Conservation (phyloP, 2,888 invertebrate species). For the Lordiphosa fenestrarum region DNA sequence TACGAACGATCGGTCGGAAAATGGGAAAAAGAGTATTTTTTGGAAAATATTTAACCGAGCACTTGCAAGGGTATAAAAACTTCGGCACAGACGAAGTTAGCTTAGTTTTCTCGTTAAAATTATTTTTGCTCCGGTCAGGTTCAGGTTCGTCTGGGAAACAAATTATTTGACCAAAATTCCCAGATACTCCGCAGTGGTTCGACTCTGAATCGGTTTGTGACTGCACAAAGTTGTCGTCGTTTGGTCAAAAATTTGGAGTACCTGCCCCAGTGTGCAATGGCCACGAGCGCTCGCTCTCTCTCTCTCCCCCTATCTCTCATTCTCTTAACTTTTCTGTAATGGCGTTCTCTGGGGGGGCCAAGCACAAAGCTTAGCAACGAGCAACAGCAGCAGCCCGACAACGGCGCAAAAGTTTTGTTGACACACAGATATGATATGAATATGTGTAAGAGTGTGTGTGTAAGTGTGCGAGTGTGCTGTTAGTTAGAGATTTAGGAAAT, state of each 20-base stretch:
- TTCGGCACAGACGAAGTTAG: no score
- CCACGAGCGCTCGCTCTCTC: background rate
- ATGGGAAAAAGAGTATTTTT: no score
- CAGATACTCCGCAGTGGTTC: no score
- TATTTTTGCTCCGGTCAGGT: no score
- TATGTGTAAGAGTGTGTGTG: background rate
- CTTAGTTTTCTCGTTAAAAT: no score
- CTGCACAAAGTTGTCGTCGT: background rate
- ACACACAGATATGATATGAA: constrained; percentile 36
- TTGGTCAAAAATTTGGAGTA: background rate
- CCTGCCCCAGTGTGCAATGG: constrained; percentile 10
- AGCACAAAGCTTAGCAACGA: constrained; percentile 31
- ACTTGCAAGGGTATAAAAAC: no score
- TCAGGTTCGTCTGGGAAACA: no score
- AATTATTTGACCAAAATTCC: no score
- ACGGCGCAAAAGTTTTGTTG: constrained; percentile 43
- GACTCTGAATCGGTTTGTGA: no score
- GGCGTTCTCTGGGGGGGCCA: background rate
- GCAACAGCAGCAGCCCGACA: constrained; percentile 29
- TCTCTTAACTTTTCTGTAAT: constrained; percentile 6
- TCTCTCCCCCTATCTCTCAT: background rate
- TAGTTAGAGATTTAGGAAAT: constrained; percentile 25
- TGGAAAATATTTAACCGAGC: no score
- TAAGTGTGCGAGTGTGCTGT: constrained; percentile 8
- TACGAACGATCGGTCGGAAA: no score